These are phyloP conservation scores for Lemur catta DNA, from an alignment of 2,797 vertebrate genomes.

Conservation along the genomic window DNA sequence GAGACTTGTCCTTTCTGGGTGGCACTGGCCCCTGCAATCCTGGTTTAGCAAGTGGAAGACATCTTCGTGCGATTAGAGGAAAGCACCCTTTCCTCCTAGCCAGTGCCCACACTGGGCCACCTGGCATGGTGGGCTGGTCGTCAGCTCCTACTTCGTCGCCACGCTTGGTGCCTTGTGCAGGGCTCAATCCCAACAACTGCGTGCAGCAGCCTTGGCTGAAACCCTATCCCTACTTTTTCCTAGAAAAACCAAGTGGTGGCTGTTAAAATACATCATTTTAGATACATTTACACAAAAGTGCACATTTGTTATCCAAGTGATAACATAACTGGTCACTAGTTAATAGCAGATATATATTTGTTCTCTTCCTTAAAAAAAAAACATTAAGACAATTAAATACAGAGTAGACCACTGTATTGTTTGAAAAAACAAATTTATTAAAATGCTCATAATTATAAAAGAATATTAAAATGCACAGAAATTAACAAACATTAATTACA, in stretches of 20 bases:
- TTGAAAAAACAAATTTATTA: slow-evolving; percentile 76
- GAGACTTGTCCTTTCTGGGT: not conserved
- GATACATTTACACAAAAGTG: not conserved
- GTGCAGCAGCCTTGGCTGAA: not conserved
- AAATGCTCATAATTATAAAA: slow-evolving; percentile 77
- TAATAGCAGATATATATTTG: not conserved
- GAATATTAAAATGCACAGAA: slow-evolving; percentile 69
- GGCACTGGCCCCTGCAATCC: not conserved
- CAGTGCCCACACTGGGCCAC: accelerated
- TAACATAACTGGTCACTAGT: not conserved
- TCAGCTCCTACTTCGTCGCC: not conserved
- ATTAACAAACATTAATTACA: slow-evolving; percentile 64
- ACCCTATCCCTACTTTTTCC: not conserved
- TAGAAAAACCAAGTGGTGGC: not conserved
- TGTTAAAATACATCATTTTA: not conserved
- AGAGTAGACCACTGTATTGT: slow-evolving; percentile 29
- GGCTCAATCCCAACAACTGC: not conserved
- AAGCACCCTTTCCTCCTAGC: not conserved
- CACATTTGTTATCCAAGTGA: not conserved
- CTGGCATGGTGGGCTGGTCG: not conserved
- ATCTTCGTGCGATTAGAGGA: not conserved
- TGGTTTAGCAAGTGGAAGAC: not conserved
- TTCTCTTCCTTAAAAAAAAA: not conserved
- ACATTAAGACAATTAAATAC: slow-evolving; percentile 16
- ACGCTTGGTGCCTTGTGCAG: not conserved